phyloP scores from a whole-genome alignment of 2,888 invertebrate genomes.

The Rhogogaster chlorosoma region DNA sequence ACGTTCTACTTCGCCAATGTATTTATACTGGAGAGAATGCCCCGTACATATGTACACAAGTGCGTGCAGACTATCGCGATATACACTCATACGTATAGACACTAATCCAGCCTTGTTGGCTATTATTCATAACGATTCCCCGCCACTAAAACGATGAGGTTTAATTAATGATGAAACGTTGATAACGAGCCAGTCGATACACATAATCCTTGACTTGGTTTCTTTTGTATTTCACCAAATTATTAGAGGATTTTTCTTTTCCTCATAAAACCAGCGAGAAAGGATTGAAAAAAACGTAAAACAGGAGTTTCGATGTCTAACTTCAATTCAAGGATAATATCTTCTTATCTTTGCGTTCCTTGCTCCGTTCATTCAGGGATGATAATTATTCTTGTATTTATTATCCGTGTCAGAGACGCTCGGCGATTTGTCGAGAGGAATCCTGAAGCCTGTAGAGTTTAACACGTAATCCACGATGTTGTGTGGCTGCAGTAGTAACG shows the following conservation, averaged over 20 bases:
- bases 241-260: neutral
- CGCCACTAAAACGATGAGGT: neutral
- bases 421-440: neutral
- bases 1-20: neutral
- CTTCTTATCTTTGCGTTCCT: too few relatives aligned
- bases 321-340: too few relatives aligned
- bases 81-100: neutral
- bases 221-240: neutral
- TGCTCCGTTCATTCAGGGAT: too few relatives aligned
- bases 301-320: too few relatives aligned
- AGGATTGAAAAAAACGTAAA: too few relatives aligned
- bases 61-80: neutral
- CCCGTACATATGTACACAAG: neutral
- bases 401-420: neutral
- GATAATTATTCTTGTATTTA: neutral
- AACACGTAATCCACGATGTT: conserved; percentile 2
- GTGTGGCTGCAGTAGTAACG: conserved; percentile 30
- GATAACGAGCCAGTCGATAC: neutral
- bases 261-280: too few relatives aligned
- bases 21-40: neutral
- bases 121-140: conserved; percentile 34
- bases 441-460: neutral
- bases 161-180: conserved; percentile 7
- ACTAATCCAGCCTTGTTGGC: conserved; percentile 38
- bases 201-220: too few relatives aligned